A percentile compares a stretch with the other conserved stretches of the same genome.
phyloP scores from a whole-genome alignment of 2,888 invertebrate species.

The Tipula lateralis region DNA sequence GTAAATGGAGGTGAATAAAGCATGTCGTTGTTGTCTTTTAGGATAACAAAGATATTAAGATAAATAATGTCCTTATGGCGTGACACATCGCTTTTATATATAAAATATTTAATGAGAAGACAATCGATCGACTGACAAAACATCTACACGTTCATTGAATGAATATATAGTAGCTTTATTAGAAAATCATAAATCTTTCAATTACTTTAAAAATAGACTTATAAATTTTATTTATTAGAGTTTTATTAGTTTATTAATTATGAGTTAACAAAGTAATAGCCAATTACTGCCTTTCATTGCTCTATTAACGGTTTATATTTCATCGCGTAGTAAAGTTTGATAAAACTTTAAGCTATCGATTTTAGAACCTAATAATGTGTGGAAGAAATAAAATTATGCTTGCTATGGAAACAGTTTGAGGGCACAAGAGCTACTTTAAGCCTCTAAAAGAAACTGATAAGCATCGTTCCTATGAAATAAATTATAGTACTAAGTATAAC shows the following conservation, averaged over 20 bases:
- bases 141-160: background rate
- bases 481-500: no score
- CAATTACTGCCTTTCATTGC: no score
- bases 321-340: no score
- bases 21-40: background rate
- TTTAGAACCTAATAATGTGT: no score
- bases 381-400: no score
- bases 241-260: background rate
- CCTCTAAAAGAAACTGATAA: no score
- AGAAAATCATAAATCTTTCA: background rate
- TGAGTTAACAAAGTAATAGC: no score
- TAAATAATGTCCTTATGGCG: background rate
- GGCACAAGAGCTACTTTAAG: no score
- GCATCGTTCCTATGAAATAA: no score
- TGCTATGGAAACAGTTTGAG: no score
- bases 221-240: background rate
- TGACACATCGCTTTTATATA: background rate
- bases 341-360: no score
- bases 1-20: background rate
- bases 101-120: background rate
- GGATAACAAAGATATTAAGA: background rate
- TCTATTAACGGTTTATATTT: no score
- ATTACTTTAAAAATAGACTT: background rate
- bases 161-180: background rate
- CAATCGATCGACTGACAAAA: background rate